Evolutionary conservation across 64 coral and sea anemone species (phyloP).

Genomic region (Dendronephthya gigantea): DNA sequence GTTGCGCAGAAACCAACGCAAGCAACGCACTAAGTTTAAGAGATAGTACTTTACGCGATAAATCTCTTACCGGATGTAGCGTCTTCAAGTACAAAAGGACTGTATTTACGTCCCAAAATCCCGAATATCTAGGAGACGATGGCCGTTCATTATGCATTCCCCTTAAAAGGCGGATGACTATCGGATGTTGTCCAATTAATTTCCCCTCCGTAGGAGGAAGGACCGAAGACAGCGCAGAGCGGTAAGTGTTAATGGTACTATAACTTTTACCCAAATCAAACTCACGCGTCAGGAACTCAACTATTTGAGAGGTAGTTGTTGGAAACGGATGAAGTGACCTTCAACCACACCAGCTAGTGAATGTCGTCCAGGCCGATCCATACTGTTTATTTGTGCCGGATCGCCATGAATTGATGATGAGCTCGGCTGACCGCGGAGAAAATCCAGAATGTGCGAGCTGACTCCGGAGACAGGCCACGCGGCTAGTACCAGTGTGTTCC

Average conservation of each 20-base stretch:
- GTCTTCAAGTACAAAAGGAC: background rate
- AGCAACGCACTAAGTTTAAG: background rate
- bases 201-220: too few species aligned
- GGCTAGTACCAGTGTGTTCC: background rate
- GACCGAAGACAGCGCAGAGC: too few species aligned
- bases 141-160: too few species aligned
- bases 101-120: background rate
- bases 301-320: too few species aligned
- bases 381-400: background rate
- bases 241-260: too few species aligned
- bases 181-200: too few species aligned
- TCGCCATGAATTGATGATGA: background rate
- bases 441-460: background rate
- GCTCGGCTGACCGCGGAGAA: background rate
- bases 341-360: background rate
- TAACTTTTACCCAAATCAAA: too few species aligned
- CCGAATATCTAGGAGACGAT: background rate
- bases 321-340: background rate
- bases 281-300: too few species aligned
- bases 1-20: background rate
- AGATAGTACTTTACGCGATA: background rate
- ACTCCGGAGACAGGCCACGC: background rate
- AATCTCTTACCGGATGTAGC: background rate
- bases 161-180: too few species aligned
- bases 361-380: background rate